phyloP scores from a whole-genome alignment of 2,888 invertebrate genomes.

The Pardosa pseudoannulata region DNA sequence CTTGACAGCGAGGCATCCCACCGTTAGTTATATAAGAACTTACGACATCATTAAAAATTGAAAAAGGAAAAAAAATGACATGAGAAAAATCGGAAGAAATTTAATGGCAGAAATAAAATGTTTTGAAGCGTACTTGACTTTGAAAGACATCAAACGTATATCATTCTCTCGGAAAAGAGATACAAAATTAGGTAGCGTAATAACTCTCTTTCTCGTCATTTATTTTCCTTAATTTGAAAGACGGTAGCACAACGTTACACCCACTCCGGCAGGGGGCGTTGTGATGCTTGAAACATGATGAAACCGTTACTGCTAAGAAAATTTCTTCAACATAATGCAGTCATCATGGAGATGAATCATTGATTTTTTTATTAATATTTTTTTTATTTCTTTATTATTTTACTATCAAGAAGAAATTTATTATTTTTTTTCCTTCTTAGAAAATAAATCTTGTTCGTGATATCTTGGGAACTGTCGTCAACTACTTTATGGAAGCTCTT shows the following conservation, averaged over 20 bases:
- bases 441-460: constrained; percentile 13
- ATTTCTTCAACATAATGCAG: constrained; percentile 29
- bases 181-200: constrained; percentile 17
- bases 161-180: background rate
- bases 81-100: too few relatives aligned
- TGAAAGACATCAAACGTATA: background rate
- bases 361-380: constrained; percentile 50
- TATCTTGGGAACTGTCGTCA: constrained; percentile 39
- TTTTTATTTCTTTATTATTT: too few relatives aligned
- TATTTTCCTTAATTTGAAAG: constrained; percentile 61
- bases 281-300: background rate
- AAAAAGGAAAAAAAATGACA: too few relatives aligned
- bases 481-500: constrained; percentile 55
- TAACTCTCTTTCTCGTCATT: constrained; percentile 34
- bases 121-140: background rate
- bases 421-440: background rate
- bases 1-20: too few relatives aligned
- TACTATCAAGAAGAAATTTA: background rate
- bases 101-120: too few relatives aligned
- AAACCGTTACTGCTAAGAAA: constrained; percentile 24
- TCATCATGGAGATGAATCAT: constrained; percentile 25
- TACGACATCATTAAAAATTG: too few relatives aligned
- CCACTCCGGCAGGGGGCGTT: background rate
- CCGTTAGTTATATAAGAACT: too few relatives aligned
- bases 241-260: background rate